Conservation (phyloP, 2,113 vertebrate species). For the Tenebrosternarchus preto region DNA sequence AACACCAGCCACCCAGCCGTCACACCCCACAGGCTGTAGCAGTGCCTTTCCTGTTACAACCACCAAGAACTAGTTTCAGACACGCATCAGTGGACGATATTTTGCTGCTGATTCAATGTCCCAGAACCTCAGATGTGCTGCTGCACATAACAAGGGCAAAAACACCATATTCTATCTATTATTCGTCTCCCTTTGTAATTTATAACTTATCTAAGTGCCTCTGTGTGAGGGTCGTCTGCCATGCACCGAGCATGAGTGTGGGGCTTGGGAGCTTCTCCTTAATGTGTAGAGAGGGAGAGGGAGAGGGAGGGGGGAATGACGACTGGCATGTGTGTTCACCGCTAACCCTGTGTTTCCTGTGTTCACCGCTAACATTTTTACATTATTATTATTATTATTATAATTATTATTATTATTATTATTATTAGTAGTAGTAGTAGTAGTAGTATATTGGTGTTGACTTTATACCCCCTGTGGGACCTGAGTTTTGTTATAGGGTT, state of each 20-base stretch:
- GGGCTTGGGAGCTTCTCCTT: neutral
- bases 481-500: slow-evolving; percentile 32
- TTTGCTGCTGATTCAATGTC: neutral
- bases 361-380: no score
- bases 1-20: neutral
- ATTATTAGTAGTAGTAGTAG: slow-evolving; percentile 30
- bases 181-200: slow-evolving; percentile 63
- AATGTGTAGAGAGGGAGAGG: neutral
- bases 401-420: no score
- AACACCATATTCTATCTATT: slow-evolving; percentile 58
- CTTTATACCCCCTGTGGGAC: no score
- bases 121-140: slow-evolving; percentile 25
- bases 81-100: neutral
- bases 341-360: no score
- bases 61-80: neutral
- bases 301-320: neutral
- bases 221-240: neutral
- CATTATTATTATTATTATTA: neutral
- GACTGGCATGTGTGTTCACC: neutral
- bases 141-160: slow-evolving; percentile 38
- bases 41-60: neutral
- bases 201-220: slow-evolving; percentile 62
- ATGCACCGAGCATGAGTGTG: slow-evolving; percentile 13
- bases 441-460: slow-evolving; percentile 47
- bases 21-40: no score